phyloP scores from a whole-genome alignment of 2,888 invertebrate species.

The Clitarchus hookeri region DNA sequence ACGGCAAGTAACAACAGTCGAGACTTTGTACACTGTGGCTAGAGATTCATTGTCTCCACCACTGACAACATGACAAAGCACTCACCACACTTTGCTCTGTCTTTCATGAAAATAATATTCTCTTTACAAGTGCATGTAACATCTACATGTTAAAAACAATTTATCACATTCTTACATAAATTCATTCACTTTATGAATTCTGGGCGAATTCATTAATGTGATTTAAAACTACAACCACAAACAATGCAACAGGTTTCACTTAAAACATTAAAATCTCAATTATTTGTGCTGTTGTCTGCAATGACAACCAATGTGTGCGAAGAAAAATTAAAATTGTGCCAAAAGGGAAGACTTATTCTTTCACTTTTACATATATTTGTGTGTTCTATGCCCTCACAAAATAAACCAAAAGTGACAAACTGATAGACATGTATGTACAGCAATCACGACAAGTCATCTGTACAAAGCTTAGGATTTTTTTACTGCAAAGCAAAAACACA shows the following conservation, averaged over 20 bases:
- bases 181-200: background rate
- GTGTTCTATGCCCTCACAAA: background rate
- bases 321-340: constrained; percentile 39
- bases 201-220: constrained; percentile 6
- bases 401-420: background rate
- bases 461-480: constrained; percentile 21
- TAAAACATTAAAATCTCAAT: constrained; percentile 39
- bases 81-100: constrained; percentile 29
- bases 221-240: constrained; percentile 34
- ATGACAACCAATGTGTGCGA: constrained; percentile 40
- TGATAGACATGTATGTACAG: background rate
- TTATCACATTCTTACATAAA: constrained; percentile 4
- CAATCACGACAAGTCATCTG: background rate
- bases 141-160: constrained; percentile 27
- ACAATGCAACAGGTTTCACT: constrained; percentile 35
- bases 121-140: constrained; percentile 33
- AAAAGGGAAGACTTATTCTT: constrained; percentile 41
- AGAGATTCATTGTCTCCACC: constrained; percentile 35
- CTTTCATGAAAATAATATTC: constrained; percentile 33
- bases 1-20: constrained; percentile 42
- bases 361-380: background rate
- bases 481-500: constrained; percentile 30
- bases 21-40: constrained; percentile 40
- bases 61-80: constrained; percentile 32
- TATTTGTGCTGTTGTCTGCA: constrained; percentile 36